Percentiles rank a stretch among this genome's conserved stretches.
Conservation (phyloP, 2,113 vertebrate genomes). For the Arvicanthis niloticus region DNA sequence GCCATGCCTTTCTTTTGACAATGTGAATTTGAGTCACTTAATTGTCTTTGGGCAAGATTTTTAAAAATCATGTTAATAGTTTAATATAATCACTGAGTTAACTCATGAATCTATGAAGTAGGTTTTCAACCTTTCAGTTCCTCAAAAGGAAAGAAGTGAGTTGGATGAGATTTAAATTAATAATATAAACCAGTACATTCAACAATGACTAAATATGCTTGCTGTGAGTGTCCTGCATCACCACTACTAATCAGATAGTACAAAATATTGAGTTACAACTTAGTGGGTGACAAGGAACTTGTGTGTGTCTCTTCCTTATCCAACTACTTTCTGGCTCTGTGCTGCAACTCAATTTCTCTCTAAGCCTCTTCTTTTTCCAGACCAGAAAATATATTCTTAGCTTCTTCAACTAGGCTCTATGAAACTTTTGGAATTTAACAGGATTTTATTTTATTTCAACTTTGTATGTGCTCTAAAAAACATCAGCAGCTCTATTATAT, state of each 20-base stretch:
- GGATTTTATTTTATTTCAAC: not conserved
- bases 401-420: not conserved
- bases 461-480: not conserved
- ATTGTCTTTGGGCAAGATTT: not conserved
- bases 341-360: too few species aligned
- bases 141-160: not conserved
- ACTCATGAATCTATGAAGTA: not conserved
- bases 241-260: not conserved
- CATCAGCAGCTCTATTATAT: not conserved
- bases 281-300: not conserved
- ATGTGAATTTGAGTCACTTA: not conserved
- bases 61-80: constrained; percentile 17
- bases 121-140: not conserved
- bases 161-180: constrained; percentile 12
- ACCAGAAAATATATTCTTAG: not conserved
- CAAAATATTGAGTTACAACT: not conserved
- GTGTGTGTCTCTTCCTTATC: not conserved
- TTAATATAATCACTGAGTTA: not conserved
- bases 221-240: accelerated
- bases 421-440: not conserved
- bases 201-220: not conserved
- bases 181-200: not conserved
- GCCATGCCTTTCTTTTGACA: not conserved
- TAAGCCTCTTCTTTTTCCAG: not conserved
- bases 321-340: not conserved